Conservation (phyloP, 2,797 vertebrate species). For the Pachyuromys duprasi region DNA sequence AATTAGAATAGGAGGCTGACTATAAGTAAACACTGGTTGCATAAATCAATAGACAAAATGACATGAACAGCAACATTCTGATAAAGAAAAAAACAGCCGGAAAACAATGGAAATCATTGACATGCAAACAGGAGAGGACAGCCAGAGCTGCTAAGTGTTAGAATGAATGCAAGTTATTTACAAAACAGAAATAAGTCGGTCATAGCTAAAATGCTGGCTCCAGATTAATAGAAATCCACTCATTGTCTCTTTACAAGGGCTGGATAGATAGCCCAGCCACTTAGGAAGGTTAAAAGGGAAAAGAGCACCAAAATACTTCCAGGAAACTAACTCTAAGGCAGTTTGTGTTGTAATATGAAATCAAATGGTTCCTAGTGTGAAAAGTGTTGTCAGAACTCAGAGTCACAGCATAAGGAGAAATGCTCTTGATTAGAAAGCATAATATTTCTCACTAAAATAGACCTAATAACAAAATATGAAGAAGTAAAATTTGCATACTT, state of each 20-base stretch:
- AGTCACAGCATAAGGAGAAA: not conserved
- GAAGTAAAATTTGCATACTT: not conserved
- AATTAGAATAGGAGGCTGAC: constrained; percentile 30
- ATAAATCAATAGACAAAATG: constrained; percentile 47
- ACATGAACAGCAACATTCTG: not conserved
- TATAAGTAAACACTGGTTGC: constrained; percentile 27
- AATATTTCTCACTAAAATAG: not conserved
- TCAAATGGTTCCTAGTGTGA: not conserved
- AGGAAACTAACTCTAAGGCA: not conserved
- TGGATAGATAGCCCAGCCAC: not conserved
- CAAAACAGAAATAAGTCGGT: not conserved
- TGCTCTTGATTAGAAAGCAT: not conserved
- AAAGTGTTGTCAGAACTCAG: constrained; percentile 15
- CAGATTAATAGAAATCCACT: not conserved
- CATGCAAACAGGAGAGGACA: not conserved
- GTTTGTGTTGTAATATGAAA: constrained; percentile 6
- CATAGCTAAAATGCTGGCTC: not conserved
- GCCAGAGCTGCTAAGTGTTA: not conserved
- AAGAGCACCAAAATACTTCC: not conserved
- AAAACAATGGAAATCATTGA: constrained; percentile 20
- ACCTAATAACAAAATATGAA: not conserved
- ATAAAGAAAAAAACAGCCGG: not conserved
- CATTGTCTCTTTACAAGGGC: not conserved
- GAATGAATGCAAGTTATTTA: not conserved
- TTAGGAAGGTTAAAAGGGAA: not conserved